phyloP scores from a whole-genome alignment of 2,797 vertebrate species.

The Sparidentex hasta region DNA sequence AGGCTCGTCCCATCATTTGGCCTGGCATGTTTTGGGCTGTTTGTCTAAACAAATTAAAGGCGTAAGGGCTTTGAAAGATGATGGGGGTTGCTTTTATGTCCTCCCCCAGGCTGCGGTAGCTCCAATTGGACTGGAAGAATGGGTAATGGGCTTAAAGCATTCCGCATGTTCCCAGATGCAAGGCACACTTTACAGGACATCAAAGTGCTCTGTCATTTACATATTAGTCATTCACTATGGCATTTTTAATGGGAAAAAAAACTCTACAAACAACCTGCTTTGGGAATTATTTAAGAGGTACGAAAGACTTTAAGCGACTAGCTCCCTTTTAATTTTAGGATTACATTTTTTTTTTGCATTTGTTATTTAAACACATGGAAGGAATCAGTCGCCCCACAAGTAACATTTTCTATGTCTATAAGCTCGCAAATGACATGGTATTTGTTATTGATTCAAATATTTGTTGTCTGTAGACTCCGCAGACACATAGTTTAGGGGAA shows the following conservation, averaged over 20 bases:
- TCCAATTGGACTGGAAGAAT: conserved; percentile 77
- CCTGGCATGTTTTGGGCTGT: conserved; percentile 78
- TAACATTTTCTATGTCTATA: conserved; percentile 19
- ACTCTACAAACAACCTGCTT: conserved; percentile 41
- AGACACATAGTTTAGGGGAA: neutral
- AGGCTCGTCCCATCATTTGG: conserved; percentile 60
- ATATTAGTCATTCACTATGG: conserved; percentile 72
- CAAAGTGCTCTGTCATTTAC: conserved; percentile 76
- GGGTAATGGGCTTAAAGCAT: conserved; percentile 78
- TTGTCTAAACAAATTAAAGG: conserved; percentile 86
- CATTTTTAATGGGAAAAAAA: conserved; percentile 43
- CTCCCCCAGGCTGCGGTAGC: conserved; percentile 78
- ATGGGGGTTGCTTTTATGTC: conserved; percentile 76
- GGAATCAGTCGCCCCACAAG: conserved; percentile 14
- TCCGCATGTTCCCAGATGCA: conserved; percentile 77
- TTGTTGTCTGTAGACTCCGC: neutral
- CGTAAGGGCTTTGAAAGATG: conserved; percentile 77
- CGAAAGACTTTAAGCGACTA: conserved; percentile 11
- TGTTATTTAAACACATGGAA: conserved; percentile 21
- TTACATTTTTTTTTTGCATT: neutral
- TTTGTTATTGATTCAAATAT: conserved; percentile 24
- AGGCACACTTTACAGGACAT: conserved; percentile 68
- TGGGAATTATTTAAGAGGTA: conserved; percentile 26
- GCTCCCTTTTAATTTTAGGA: conserved; percentile 22
- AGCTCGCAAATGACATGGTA: conserved; percentile 34